These are phyloP conservation scores for Apodemia zela DNA, from an alignment of 2,888 invertebrate species.

Conservation along the genomic window DNA sequence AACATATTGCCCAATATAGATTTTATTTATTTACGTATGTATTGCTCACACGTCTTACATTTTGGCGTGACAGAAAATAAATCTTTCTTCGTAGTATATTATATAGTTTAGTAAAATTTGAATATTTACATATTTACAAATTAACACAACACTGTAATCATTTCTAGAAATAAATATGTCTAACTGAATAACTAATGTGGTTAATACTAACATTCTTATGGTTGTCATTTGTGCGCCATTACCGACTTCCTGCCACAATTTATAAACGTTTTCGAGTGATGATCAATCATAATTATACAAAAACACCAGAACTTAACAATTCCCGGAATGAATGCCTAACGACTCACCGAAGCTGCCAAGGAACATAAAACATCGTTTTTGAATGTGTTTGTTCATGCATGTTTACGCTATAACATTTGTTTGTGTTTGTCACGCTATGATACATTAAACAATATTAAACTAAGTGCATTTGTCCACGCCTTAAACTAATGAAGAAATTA, in stretches of 20 bases:
- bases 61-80: constrained; percentile 60
- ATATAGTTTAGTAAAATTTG: neutral
- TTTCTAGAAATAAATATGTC: constrained; percentile 9
- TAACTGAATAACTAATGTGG: constrained; percentile 11
- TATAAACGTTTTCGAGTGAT: constrained; percentile 46
- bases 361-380: constrained; percentile 51
- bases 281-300: constrained; percentile 47
- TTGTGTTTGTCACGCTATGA: constrained; percentile 63
- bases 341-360: constrained; percentile 60
- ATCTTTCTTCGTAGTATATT: constrained; percentile 26
- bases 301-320: constrained; percentile 60
- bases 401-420: constrained; percentile 56
- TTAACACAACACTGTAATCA: neutral
- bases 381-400: constrained; percentile 71
- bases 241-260: constrained; percentile 75
- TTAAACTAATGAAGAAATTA: constrained; percentile 15
- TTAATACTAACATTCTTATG: constrained; percentile 18
- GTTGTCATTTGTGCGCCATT: constrained; percentile 55
- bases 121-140: constrained; percentile 7
- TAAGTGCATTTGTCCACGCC: constrained; percentile 17
- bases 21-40: constrained; percentile 18
- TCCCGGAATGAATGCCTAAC: constrained; percentile 71
- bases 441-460: constrained; percentile 30
- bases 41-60: constrained; percentile 69
- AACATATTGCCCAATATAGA: neutral